Percentiles rank a stretch among this genome's conserved stretches.
Conservation (phyloP, 1,140 invertebrate genomes). For the Drosophila truncata region DNA sequence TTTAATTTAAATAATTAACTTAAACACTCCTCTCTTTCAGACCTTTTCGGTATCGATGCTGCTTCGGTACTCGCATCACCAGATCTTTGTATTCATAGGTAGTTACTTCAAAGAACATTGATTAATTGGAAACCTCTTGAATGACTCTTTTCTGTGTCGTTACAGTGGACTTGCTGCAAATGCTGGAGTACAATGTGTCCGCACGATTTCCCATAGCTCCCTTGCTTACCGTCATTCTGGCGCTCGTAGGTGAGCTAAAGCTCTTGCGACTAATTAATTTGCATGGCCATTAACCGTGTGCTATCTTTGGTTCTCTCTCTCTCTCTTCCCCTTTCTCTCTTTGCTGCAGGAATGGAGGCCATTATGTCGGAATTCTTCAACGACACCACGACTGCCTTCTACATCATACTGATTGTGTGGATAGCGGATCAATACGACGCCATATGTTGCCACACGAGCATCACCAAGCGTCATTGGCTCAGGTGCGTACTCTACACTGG, state of each 20-base stretch:
- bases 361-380: constrained; percentile 99
- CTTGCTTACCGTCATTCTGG: constrained; percentile 97
- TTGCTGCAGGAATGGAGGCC: constrained; percentile 96
- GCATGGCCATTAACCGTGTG: constrained; percentile 17
- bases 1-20: not conserved
- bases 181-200: constrained; percentile 97
- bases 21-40: constrained; percentile 86
- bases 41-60: constrained; percentile 99
- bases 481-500: constrained; percentile 88
- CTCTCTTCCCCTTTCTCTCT: not conserved
- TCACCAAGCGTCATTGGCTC: constrained; percentile 98
- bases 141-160: constrained; percentile 36
- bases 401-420: constrained; percentile 99
- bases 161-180: constrained; percentile 97
- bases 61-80: constrained; percentile 98
- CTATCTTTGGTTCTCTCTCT: not conserved
- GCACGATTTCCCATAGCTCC: constrained; percentile 98
- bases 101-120: constrained; percentile 85
- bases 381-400: constrained; percentile 99
- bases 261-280: constrained; percentile 4
- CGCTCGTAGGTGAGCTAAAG: constrained; percentile 95
- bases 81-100: constrained; percentile 99
- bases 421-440: constrained; percentile 99
- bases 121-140: not conserved
- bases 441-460: constrained; percentile 98